These are phyloP conservation scores for Melanargia galathea DNA, from an alignment of 2,888 invertebrate genomes.

Conservation along the genomic window DNA sequence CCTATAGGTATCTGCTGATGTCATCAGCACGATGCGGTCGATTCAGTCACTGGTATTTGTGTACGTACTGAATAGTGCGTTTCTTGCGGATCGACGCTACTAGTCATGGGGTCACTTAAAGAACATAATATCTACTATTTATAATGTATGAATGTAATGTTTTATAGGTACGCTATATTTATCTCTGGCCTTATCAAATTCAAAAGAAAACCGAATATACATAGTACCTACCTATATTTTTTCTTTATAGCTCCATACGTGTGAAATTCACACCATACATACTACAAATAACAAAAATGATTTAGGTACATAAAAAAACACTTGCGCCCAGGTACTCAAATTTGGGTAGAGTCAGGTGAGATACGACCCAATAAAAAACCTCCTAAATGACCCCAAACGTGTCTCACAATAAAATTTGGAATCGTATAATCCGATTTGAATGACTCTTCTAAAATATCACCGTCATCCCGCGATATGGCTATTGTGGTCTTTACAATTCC, in stretches of 20 bases:
- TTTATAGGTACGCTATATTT: too few species aligned
- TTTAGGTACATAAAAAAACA: neutral
- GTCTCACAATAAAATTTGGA: constrained; percentile 52
- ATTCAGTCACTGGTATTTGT: too few species aligned
- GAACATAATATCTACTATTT: too few species aligned
- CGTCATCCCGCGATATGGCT: constrained; percentile 47
- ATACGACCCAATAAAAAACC: constrained; percentile 15
- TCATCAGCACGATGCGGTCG: too few species aligned
- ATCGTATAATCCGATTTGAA: constrained; percentile 61
- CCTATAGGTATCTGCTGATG: too few species aligned
- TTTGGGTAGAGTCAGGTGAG: constrained; percentile 17
- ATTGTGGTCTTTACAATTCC: constrained; percentile 33
- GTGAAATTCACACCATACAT: constrained; percentile 4
- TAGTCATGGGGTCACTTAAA: too few species aligned
- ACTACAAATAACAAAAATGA: constrained; percentile 1
- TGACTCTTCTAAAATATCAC: constrained; percentile 57
- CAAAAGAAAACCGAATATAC: neutral
- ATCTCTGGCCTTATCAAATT: neutral
- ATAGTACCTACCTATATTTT: neutral
- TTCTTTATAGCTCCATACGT: neutral
- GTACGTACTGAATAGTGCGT: too few species aligned
- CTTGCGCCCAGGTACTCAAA: constrained; percentile 17
- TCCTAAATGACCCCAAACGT: constrained; percentile 14
- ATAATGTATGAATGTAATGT: too few species aligned
- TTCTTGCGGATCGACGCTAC: too few species aligned